Evolutionary conservation across 2,888 invertebrate species (phyloP), one percentile per base, ranked within the genome.

Genomic region (Chalcosyrphus nemorum): DNA sequence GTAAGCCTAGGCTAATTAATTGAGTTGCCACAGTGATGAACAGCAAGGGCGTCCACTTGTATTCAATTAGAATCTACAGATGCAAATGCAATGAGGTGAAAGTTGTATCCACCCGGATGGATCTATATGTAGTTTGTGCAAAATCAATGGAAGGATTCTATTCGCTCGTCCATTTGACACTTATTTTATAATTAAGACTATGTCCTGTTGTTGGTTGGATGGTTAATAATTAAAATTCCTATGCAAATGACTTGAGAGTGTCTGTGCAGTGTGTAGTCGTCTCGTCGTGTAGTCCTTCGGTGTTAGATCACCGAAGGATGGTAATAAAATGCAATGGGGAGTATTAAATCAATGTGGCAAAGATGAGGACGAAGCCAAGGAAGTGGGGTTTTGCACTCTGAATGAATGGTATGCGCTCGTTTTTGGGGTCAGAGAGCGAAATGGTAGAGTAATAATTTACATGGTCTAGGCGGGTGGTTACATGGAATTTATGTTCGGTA

Each of bases 281-380:
- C n/a, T n/a, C n/a, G n/a, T n/a, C n/a, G 24, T 45, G 27, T 7
- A 47, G 63, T 47, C 15, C 11, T 47, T 29, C 9, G 19, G 19
- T 47, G 32, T 47, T 63, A 29, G n/a, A 47, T 32, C 45, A 61
- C 63, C 9, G 32, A 32, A 29, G 45, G 29, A 29, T 29, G 63
- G 63, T 47, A 63, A 32, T 63, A 63, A 63, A 63, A 63, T 63
- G 63, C 63, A 63, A 63, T 63, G 63, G 29, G n/a, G 9, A n/a
- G 32, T 15, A 29, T 29, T 63, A 63, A 7, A n/a, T n/a, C n/a
- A n/a, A n/a, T n/a, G n/a, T n/a, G n/a, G n/a, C n/a, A n/a, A 24
- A 21, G 41, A 41, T 19, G 41, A 24, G 41, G 1, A 21, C 32
- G n/a, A 15, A 43, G n/a, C 29, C n/a, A 9, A 45, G 27, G n/a